phyloP scores from a whole-genome alignment of 92 coral and sea anemone species.

The Isaurus tuberculatus region DNA sequence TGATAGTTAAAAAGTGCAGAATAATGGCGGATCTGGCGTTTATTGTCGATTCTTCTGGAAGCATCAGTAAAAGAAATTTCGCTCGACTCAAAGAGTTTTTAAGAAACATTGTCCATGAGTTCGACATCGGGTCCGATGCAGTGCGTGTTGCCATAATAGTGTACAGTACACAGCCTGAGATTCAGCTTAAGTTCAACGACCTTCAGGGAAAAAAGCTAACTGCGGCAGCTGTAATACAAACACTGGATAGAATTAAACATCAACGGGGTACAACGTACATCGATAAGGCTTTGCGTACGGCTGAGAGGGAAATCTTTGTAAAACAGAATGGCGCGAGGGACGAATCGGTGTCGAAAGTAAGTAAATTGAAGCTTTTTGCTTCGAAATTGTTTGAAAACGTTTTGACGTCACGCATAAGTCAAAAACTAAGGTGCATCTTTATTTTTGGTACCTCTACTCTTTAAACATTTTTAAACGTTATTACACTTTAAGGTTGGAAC shows the following conservation, averaged over 20 bases:
- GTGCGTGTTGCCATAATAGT: constrained; percentile 20
- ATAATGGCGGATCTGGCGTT: constrained; percentile 35
- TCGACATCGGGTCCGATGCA: constrained; percentile 37
- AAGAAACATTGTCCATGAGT: constrained; percentile 11
- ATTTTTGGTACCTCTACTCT: too few species aligned
- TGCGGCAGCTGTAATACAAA: constrained; percentile 14
- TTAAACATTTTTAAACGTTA: too few species aligned
- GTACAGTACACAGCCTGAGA: constrained; percentile 26
- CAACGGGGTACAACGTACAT: constrained; percentile 38
- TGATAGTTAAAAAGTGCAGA: constrained; percentile 31
- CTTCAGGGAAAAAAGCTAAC: constrained; percentile 29
- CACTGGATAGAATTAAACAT: constrained; percentile 13
- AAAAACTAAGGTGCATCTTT: too few species aligned
- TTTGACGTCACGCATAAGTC: too few species aligned
- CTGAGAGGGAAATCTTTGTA: constrained; percentile 32
- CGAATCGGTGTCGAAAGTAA: constrained; percentile 14
- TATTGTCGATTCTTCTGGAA: constrained; percentile 39
- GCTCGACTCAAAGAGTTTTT: constrained; percentile 35
- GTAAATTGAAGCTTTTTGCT: neutral
- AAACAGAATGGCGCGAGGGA: constrained; percentile 20
- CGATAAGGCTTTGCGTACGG: constrained; percentile 36
- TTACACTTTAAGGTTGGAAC: too few species aligned
- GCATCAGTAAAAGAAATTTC: constrained; percentile 27
- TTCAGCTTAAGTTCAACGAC: constrained; percentile 39
- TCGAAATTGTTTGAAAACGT: too few species aligned